A percentile compares a stretch with the other conserved stretches of the same genome.
phyloP scores from a whole-genome alignment of 2,888 invertebrate genomes.

The Brachycybe producta region DNA sequence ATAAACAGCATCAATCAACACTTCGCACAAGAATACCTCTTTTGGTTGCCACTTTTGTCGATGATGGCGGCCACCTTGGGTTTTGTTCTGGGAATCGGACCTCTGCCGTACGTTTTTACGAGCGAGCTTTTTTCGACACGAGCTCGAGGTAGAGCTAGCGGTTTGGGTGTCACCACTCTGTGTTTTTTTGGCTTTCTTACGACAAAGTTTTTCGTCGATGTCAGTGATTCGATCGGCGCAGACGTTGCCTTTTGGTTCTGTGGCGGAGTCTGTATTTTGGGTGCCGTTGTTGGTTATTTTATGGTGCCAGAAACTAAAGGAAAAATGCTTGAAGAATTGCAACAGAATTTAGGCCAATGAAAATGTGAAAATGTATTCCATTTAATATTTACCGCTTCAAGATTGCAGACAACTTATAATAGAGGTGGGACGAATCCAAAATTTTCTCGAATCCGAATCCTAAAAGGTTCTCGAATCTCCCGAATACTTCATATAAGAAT shows the following conservation, averaged over 20 bases:
- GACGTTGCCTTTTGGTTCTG: slow-evolving; percentile 41
- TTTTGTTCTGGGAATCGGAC: slow-evolving; percentile 68
- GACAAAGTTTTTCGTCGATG: slow-evolving; percentile 73
- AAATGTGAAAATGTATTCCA: no score
- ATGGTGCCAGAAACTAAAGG: slow-evolving; percentile 1
- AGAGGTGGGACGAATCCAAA: no score
- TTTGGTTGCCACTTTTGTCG: slow-evolving; percentile 58
- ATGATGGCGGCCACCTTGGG: slow-evolving; percentile 62
- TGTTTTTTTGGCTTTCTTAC: slow-evolving; percentile 50
- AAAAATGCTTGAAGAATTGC: neutral
- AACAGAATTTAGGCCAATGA: neutral
- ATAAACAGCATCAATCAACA: slow-evolving; percentile 50
- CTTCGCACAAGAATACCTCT: slow-evolving; percentile 34
- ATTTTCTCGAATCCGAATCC: no score
- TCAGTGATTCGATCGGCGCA: slow-evolving; percentile 45
- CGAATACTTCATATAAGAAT: no score
- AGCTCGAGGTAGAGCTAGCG: slow-evolving; percentile 52
- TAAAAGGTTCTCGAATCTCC: no score
- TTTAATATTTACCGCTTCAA: no score
- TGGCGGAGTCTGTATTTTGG: neutral
- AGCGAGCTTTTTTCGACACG: slow-evolving; percentile 56
- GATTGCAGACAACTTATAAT: no score
- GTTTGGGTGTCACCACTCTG: slow-evolving; percentile 49
- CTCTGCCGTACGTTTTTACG: slow-evolving; percentile 73
- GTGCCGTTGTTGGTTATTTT: neutral